Evolutionary conservation across 2,888 invertebrate genomes (phyloP), one percentile per base, ranked within the genome.

Genomic region (Strigamia crassipes): DNA sequence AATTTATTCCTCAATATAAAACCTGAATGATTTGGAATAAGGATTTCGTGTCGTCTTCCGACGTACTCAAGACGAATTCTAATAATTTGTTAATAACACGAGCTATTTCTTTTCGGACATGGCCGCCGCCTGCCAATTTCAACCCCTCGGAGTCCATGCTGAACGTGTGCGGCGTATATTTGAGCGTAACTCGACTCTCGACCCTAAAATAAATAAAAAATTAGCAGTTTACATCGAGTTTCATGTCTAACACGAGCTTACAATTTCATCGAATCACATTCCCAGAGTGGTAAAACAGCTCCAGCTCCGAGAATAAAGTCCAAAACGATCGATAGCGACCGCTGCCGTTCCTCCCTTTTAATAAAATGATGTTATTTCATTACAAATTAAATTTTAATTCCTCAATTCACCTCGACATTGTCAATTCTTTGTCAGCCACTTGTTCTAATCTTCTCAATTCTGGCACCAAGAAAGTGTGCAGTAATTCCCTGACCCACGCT

Each of bases 1-100:
- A 73, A 27, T 73, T 13, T 13, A 21, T 31, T 78, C 18, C 2
- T 1, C 10, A 79, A 56, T n/a, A 85, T n/a, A 85, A 85, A 84
- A 89, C 90, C 89, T 88, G 89, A 88, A 83, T 89, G 88, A 90
- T 88, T 85, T 86, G 86, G 83, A 91, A 90, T 73, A 95, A 90
- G 83, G 93, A 92, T 85, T 93, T 92, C 0, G 94, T 95, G 86
- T 96, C 94, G 85, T 96, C 95, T 84, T 94, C 93, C 83, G 91
- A 91, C 81, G 91, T 90, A 9, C 89, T 87, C 82, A 94, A 87
- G 87, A 96, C 89, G 31, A 73, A 81, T n/a, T 21, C 80, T 56
- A 80, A 27, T 9, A 80, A 61, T 56, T 51, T 56, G 12, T 27
- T 10, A 27, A 80, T 51, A 23, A 61, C 80, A 3, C n/a, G 23